Evolutionary conservation across 2,888 invertebrate species (phyloP), one percentile per base, ranked within the genome.

Genomic region (Entomobrya multifasciata): DNA sequence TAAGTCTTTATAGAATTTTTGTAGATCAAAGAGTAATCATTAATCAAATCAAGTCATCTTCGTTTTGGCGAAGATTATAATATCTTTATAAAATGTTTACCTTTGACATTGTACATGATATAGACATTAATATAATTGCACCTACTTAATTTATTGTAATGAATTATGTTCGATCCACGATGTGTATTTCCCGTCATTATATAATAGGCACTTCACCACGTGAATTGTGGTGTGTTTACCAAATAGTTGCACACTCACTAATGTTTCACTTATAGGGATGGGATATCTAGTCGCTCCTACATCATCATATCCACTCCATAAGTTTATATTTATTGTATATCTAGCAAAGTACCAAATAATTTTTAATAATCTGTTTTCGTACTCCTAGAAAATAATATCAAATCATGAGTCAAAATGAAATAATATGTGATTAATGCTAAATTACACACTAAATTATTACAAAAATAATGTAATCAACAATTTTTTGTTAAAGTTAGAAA

Each of bases 281-380:
- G 55, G 22, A 57, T 49, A 41, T 80, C 80, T 80, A 80, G 80
- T 80, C 80, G 80, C 30, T 52, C 22, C 67, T 17, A 55, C 22
- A 80, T 25, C 70, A 70, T 57, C 5, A 67, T 74, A 62, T n/a
- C 22, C 41, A n/a, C 11, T n/a, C 22, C 41, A n/a, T 1, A 70
- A 13, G 49, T 49, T 52, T 52, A 67, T n/a, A n/a, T n/a, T n/a
- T n/a, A n/a, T n/a, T n/a, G n/a, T n/a, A 67, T 20, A 4, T n/a
- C 11, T 67, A 67, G 62, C n/a, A 36, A 60, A 44, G 20, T 67
- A 67, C 67, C 44, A 67, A 62, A 30, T 36, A 27, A 67, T 41
- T 41, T 67, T 67, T 67, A 36, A 41, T 4, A 27, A 57, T 30
- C 27, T n/a, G 62, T 62, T 60, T 62, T 30, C 17, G 30, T 27